Evolutionary conservation across 2,113 vertebrate species (phyloP).

Genomic region (Pedionomus torquatus): DNA sequence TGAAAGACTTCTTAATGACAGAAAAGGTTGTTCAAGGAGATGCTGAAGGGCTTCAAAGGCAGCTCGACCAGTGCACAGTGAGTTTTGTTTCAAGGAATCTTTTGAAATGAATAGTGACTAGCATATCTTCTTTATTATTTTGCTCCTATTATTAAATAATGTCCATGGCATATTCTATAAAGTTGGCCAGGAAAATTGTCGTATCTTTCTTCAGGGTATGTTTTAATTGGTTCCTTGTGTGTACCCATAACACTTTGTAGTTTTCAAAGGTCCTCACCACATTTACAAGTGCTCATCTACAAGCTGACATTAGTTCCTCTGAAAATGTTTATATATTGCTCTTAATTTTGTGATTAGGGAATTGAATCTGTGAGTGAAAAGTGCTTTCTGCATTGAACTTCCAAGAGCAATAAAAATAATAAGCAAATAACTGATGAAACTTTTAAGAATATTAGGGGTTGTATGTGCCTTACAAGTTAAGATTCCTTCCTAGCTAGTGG

Average conservation of each 20-base stretch:
- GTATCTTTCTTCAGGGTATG: background rate
- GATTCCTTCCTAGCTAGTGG: background rate
- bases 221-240: background rate
- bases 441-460: background rate
- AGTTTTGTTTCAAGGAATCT: conserved; percentile 19
- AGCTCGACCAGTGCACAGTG: conserved; percentile 89
- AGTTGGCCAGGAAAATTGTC: background rate
- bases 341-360: background rate
- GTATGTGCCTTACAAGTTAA: background rate
- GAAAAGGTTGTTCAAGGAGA: conserved; percentile 77
- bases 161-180: background rate
- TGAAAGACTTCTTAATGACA: conserved; percentile 83
- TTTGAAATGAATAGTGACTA: background rate
- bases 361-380: background rate
- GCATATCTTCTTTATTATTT: background rate
- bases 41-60: conserved; percentile 78
- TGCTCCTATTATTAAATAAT: background rate
- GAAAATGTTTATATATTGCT: background rate
- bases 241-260: background rate
- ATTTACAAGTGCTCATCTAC: background rate
- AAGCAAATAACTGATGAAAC: background rate
- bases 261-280: background rate
- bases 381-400: background rate
- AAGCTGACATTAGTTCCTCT: background rate
- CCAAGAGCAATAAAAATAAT: background rate